Evolutionary conservation across 2,888 invertebrate species (phyloP).

Genomic region (Drosophila subsilvestris): DNA sequence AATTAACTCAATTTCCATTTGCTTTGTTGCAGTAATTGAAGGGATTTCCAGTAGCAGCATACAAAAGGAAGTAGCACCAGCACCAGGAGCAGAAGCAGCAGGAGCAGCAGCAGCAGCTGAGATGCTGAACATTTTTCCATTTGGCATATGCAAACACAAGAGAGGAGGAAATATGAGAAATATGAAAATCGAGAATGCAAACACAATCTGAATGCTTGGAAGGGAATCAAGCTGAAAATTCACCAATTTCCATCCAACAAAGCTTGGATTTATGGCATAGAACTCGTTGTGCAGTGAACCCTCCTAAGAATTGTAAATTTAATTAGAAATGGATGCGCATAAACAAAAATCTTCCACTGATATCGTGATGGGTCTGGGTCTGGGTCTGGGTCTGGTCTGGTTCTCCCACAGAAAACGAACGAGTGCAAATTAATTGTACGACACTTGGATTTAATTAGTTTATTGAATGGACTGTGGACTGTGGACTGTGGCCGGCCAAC

Average conservation of each 20-base stretch:
- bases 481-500: background rate
- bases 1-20: slow-evolving; percentile 37
- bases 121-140: slow-evolving; percentile 29
- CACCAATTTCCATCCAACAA: slow-evolving; percentile 29
- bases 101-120: background rate
- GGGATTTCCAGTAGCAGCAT: background rate
- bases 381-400: too few species aligned
- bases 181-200: slow-evolving; percentile 43
- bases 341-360: slow-evolving; percentile 28
- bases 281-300: background rate
- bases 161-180: slow-evolving; percentile 32
- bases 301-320: slow-evolving; percentile 16
- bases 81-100: background rate
- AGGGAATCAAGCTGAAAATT: slow-evolving; percentile 43
- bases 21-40: slow-evolving; percentile 30
- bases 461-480: slow-evolving; percentile 30
- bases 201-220: slow-evolving; percentile 40
- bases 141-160: slow-evolving; percentile 33
- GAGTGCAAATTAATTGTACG: slow-evolving; percentile 40
- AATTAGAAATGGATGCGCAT: slow-evolving; percentile 33
- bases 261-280: background rate
- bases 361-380: background rate
- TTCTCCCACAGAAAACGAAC: background rate
- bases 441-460: slow-evolving; percentile 46
- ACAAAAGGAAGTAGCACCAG: background rate